These are phyloP conservation scores for Ctenopoma multispine DNA, from an alignment of 2,797 vertebrate genomes.

Conservation along the genomic window DNA sequence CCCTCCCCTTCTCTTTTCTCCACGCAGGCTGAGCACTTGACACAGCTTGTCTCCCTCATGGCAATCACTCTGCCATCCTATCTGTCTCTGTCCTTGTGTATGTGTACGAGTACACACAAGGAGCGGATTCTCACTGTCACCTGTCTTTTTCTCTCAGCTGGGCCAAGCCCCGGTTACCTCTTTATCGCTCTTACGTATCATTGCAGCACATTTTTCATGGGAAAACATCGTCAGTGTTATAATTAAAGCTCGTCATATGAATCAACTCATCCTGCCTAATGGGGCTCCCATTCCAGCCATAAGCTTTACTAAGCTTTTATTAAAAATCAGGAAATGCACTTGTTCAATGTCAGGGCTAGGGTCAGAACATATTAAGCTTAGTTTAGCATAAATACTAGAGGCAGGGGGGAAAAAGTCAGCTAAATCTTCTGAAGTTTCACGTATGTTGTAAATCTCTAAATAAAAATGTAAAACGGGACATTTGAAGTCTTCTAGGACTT, in stretches of 20 bases:
- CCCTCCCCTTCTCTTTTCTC: conserved; percentile 41
- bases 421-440: neutral
- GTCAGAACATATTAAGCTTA: neutral
- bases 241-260: conserved; percentile 6
- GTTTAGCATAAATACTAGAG: neutral
- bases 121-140: conserved; percentile 48
- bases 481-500: neutral
- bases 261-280: neutral
- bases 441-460: neutral
- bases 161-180: conserved; percentile 25
- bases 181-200: conserved; percentile 26
- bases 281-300: conserved; percentile 1
- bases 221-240: neutral
- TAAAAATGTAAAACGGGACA: neutral
- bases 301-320: conserved; percentile 17
- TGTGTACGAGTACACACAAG: conserved; percentile 25
- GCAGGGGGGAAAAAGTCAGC: neutral
- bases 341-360: neutral
- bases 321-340: neutral
- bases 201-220: conserved; percentile 2
- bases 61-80: conserved; percentile 62
- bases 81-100: conserved; percentile 53
- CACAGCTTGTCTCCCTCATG: conserved; percentile 67
- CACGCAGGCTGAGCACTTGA: conserved; percentile 68
- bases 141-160: conserved; percentile 44